These are phyloP conservation scores for Meda fulgida DNA, from an alignment of 2,797 vertebrate species.

Conservation along the genomic window DNA sequence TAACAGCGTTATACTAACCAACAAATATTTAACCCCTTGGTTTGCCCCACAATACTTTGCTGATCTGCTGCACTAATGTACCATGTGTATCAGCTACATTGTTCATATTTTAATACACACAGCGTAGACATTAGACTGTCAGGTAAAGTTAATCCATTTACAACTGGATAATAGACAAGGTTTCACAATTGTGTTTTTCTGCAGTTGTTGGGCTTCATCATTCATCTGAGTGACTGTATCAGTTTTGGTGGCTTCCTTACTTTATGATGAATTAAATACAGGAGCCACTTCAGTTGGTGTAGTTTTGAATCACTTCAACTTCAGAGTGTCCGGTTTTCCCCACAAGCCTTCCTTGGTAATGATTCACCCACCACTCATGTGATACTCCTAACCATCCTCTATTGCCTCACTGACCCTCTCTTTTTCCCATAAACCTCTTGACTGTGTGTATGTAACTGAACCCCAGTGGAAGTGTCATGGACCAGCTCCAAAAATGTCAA, in stretches of 20 bases:
- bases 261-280: conserved; percentile 27
- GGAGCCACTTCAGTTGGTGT: neutral
- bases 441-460: conserved; percentile 64
- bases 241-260: neutral
- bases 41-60: neutral
- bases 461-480: conserved; percentile 75
- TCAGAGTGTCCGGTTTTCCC: conserved; percentile 38
- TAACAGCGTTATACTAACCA: neutral
- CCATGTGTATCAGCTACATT: neutral
- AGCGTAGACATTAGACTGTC: neutral
- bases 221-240: neutral
- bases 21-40: neutral
- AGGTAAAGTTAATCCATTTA: neutral
- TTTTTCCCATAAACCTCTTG: conserved; percentile 70
- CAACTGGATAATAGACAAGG: neutral
- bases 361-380: conserved; percentile 42
- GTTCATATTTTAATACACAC: neutral
- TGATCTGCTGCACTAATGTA: neutral
- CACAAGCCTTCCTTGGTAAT: conserved; percentile 37
- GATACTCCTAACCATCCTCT: conserved; percentile 50
- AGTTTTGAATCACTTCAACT: neutral
- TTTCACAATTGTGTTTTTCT: neutral
- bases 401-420: conserved; percentile 58
- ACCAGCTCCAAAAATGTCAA: conserved; percentile 78
- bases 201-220: neutral